A percentile compares a stretch with the other conserved stretches of the same genome.
These are phyloP conservation scores for Nematolebias whitei DNA, from an alignment of 2,113 vertebrate genomes.

Conservation along the genomic window DNA sequence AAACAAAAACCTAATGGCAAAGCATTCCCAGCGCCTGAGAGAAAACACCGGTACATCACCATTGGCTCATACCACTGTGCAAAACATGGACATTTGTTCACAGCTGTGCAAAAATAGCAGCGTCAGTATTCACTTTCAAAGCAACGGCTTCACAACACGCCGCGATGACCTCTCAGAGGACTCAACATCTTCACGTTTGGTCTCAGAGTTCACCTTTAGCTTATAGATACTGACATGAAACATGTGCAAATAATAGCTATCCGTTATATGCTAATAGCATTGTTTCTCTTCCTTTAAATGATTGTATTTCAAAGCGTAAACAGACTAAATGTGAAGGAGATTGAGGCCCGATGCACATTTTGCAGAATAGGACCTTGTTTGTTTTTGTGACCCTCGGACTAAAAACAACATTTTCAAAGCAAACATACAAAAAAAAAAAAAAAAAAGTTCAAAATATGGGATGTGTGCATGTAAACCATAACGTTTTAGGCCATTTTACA, in stretches of 20 bases:
- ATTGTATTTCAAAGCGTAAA: slow-evolving; percentile 38
- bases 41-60: slow-evolving; percentile 43
- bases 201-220: slow-evolving; percentile 47
- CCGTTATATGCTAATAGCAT: background rate
- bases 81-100: slow-evolving; percentile 71
- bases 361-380: slow-evolving; percentile 41
- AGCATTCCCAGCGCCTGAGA: slow-evolving; percentile 37
- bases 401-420: slow-evolving; percentile 39
- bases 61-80: slow-evolving; percentile 59
- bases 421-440: slow-evolving; percentile 30
- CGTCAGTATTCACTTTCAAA: slow-evolving; percentile 59
- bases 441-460: slow-evolving; percentile 18
- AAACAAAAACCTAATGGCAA: slow-evolving; percentile 32
- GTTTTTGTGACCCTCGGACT: slow-evolving; percentile 37
- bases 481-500: slow-evolving; percentile 60
- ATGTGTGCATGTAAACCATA: slow-evolving; percentile 72
- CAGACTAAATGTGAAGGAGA: slow-evolving; percentile 6
- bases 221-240: slow-evolving; percentile 47
- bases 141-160: slow-evolving; percentile 58
- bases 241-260: slow-evolving; percentile 43
- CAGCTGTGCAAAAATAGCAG: slow-evolving; percentile 76
- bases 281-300: slow-evolving; percentile 27
- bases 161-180: slow-evolving; percentile 40
- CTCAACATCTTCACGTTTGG: slow-evolving; percentile 36
- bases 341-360: slow-evolving; percentile 28